phyloP scores from a whole-genome alignment of 2,888 invertebrate species.

The Cephus spinipes region DNA sequence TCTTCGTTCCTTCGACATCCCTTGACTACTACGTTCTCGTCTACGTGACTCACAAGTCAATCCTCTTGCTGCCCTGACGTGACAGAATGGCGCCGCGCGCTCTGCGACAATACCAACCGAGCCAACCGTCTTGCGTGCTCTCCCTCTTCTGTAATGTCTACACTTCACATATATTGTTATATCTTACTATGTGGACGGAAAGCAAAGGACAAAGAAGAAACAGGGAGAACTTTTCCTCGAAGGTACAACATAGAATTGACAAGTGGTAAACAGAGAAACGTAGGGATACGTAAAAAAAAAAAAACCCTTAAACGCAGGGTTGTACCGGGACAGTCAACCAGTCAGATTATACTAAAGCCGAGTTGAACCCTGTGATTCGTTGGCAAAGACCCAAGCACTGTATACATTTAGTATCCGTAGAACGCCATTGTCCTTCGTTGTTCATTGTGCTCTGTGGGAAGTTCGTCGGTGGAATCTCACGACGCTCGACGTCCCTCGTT shows the following conservation, averaged over 20 bases:
- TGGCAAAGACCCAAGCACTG: background rate
- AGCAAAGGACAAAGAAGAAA: background rate
- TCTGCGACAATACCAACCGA: constrained; percentile 2
- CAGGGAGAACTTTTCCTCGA: background rate
- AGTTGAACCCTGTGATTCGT: background rate
- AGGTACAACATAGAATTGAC: background rate
- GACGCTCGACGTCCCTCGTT: background rate
- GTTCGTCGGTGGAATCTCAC: constrained; percentile 3
- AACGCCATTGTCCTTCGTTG: constrained; percentile 30
- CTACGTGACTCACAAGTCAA: background rate
- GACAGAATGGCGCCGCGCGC: constrained; percentile 30
- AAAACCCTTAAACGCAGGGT: background rate
- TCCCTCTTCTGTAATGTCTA: constrained; percentile 8
- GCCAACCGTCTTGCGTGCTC: constrained; percentile 2
- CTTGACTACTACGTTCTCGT: background rate
- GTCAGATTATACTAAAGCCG: background rate
- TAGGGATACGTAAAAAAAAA: background rate
- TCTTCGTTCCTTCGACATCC: constrained; percentile 9
- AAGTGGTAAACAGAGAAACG: background rate
- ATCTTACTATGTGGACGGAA: background rate
- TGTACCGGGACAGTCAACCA: background rate
- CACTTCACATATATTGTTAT: background rate
- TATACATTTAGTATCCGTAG: background rate
- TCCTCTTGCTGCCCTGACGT: constrained; percentile 18
- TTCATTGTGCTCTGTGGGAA: constrained; percentile 42